Conservation (phyloP, 2,888 invertebrate genomes). For the Lymantria dispar region DNA sequence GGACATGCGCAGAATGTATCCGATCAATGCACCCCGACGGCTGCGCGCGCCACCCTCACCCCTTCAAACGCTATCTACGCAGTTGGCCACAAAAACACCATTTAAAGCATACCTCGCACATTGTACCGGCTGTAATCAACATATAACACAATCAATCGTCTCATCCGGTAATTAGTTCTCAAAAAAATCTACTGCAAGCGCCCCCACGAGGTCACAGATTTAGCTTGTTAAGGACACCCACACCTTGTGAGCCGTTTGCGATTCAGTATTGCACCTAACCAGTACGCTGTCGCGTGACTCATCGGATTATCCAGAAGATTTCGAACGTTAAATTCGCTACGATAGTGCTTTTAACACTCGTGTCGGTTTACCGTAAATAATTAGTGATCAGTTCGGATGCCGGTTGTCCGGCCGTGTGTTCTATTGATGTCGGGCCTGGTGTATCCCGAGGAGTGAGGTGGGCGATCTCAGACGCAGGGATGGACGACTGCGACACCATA, state of each 20-base stretch:
- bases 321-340: constrained; percentile 51
- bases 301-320: constrained; percentile 68
- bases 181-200: constrained; percentile 41
- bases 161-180: constrained; percentile 37
- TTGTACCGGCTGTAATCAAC: constrained; percentile 53
- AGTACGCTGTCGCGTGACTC: constrained; percentile 67
- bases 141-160: constrained; percentile 46
- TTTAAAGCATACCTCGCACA: constrained; percentile 49
- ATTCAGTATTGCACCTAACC: constrained; percentile 53
- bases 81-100: constrained; percentile 71
- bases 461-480: constrained; percentile 58
- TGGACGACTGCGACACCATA: constrained; percentile 77
- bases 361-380: constrained; percentile 44
- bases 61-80: constrained; percentile 62
- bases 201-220: constrained; percentile 57
- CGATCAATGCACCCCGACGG: constrained; percentile 74
- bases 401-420: constrained; percentile 70
- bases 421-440: constrained; percentile 75
- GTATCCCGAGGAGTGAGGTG: constrained; percentile 61
- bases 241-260: constrained; percentile 45
- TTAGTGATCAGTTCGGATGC: constrained; percentile 67
- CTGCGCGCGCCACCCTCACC: constrained; percentile 73
- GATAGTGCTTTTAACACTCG: constrained; percentile 46
- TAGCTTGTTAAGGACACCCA: constrained; percentile 78
- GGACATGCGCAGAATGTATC: constrained; percentile 70